A percentile compares a stretch with the other conserved stretches of the same genome.
These are phyloP conservation scores for Formica exsecta DNA, from an alignment of 1,140 invertebrate genomes.

Conservation along the genomic window DNA sequence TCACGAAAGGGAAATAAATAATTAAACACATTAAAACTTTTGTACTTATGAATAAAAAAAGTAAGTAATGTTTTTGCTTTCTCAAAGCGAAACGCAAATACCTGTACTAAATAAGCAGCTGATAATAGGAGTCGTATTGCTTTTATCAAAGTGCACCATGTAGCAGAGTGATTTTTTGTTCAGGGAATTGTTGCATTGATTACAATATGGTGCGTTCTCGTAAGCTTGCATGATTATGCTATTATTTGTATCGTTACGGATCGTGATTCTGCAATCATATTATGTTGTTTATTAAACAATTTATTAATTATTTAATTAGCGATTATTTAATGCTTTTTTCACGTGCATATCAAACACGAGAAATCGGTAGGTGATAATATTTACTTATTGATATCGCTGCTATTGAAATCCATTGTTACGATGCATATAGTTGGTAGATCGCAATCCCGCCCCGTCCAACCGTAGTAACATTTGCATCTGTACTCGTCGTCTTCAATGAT, in stretches of 20 bases:
- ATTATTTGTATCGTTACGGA: conserved; percentile 43
- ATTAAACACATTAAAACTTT: neutral
- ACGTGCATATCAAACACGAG: neutral
- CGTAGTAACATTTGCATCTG: conserved; percentile 67
- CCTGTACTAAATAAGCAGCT: conserved; percentile 68
- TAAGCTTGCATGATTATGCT: neutral
- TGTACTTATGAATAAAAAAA: neutral
- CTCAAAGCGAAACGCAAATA: conserved; percentile 11
- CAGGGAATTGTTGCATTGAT: neutral
- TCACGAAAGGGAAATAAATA: conserved; percentile 10
- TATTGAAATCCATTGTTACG: neutral
- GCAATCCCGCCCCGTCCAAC: conserved; percentile 72
- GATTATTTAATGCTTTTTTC: neutral
- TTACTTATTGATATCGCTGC: conserved; percentile 22
- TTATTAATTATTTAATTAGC: neutral
- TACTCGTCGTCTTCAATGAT: conserved; percentile 17
- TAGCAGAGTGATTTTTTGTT: conserved; percentile 43
- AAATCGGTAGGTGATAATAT: neutral
- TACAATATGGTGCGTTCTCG: conserved; percentile 21
- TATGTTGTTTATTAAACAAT: neutral
- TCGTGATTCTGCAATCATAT: conserved; percentile 32
- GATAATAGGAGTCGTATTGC: neutral
- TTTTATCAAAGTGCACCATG: neutral
- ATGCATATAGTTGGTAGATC: conserved; percentile 57
- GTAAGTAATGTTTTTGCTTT: neutral